Conservation (phyloP, 2,113 vertebrate genomes). For the Aspidoscelis tigris region DNA sequence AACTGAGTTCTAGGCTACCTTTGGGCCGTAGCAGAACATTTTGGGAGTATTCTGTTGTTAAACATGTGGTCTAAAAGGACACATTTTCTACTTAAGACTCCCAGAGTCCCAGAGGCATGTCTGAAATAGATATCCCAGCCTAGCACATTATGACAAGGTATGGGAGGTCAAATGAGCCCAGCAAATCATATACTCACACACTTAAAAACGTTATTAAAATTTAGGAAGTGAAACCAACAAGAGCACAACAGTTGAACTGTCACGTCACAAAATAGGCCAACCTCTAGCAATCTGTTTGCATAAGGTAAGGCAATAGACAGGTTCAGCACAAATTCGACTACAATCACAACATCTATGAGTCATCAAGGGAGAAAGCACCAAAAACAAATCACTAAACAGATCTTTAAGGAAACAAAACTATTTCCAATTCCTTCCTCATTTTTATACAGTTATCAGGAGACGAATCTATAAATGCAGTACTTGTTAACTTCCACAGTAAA, state of each 20-base stretch:
- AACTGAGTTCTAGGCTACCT: not conserved
- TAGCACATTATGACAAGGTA: not conserved
- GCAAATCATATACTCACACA: not conserved
- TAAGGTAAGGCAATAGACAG: not conserved
- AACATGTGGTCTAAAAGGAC: not conserved
- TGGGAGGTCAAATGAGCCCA: not conserved
- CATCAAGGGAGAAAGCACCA: not conserved
- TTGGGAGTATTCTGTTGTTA: not conserved
- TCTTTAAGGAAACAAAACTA: not conserved
- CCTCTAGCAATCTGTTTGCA: not conserved
- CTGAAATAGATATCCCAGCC: not conserved
- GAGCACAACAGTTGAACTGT: not conserved
- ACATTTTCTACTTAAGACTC: not conserved
- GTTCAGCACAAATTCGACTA: not conserved
- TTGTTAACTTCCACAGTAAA: not conserved
- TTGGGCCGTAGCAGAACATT: not conserved
- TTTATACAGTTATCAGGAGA: not conserved
- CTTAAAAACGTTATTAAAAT: constrained; percentile 1
- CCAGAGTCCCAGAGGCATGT: not conserved
- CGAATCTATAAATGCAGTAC: not conserved
- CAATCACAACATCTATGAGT: too few species aligned
- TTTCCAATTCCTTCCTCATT: not conserved
- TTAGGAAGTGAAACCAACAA: constrained; percentile 6
- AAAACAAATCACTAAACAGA: not conserved
- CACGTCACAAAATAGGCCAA: constrained; percentile 22